phyloP scores from a whole-genome alignment of 2,888 invertebrate genomes.

The Oligia strigilis region DNA sequence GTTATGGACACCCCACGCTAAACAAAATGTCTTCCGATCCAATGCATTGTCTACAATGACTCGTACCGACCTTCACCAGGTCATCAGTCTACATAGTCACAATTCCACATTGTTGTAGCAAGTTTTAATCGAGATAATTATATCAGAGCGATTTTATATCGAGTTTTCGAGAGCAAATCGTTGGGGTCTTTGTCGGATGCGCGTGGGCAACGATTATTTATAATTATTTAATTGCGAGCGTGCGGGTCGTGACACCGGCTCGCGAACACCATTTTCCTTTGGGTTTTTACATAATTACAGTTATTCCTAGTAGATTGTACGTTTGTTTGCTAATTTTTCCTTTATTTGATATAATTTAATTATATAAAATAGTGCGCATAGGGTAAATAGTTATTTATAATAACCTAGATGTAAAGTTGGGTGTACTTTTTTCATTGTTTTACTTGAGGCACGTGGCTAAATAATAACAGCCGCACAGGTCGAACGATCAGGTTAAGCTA shows the following conservation, averaged over 20 bases:
- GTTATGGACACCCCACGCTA: too few relatives aligned
- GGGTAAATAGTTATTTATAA: constrained; percentile 48
- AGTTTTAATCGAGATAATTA: constrained; percentile 36
- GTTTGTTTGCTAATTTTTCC: constrained; percentile 53
- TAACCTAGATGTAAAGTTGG: neutral
- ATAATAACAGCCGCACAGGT: too few relatives aligned
- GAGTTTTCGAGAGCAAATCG: constrained; percentile 61
- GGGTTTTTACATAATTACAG: constrained; percentile 66
- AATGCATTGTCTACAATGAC: neutral
- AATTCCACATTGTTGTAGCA: constrained; percentile 7
- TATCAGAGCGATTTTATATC: constrained; percentile 47
- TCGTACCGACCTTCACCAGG: neutral
- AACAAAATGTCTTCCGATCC: neutral
- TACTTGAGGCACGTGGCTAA: neutral
- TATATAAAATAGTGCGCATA: constrained; percentile 44
- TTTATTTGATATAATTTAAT: constrained; percentile 62
- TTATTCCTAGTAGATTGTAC: constrained; percentile 57
- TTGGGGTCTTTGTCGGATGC: constrained; percentile 64
- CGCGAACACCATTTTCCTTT: constrained; percentile 62
- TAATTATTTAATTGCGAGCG: constrained; percentile 77
- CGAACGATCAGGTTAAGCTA: too few relatives aligned
- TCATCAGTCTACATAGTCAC: neutral
- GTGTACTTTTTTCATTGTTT: neutral
- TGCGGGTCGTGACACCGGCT: constrained; percentile 71
- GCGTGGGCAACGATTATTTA: constrained; percentile 72